Evolutionary conservation across 2,797 vertebrate genomes (phyloP).

Genomic region (Micromesistius poutassou): DNA sequence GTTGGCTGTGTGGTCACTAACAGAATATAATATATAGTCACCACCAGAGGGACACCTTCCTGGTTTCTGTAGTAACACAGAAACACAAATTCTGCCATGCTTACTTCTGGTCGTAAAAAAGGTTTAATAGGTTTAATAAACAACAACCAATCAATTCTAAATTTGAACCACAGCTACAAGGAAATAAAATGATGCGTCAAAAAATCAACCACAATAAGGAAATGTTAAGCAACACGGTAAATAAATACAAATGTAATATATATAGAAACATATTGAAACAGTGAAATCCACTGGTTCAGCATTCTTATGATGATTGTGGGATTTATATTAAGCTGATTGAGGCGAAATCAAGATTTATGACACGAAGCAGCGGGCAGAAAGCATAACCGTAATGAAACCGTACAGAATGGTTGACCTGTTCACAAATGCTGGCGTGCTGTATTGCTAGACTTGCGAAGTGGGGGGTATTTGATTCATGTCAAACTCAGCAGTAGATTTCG

Average conservation of each 20-base stretch:
- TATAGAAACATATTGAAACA: background rate
- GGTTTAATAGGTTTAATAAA: background rate
- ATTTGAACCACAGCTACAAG: background rate
- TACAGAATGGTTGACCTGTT: background rate
- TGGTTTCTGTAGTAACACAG: slow-evolving; percentile 5
- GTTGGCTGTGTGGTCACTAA: background rate
- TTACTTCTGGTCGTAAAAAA: background rate
- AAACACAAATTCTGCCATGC: slow-evolving; percentile 29
- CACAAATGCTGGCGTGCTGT: background rate
- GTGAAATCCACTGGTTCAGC: background rate
- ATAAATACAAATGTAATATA: background rate
- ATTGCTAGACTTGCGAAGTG: background rate
- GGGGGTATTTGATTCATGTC: background rate
- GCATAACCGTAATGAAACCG: background rate
- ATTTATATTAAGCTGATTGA: background rate
- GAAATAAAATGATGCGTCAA: background rate
- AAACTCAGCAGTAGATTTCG: background rate
- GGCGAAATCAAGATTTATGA: background rate
- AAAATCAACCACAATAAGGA: background rate
- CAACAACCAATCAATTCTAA: background rate
- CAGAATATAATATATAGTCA: slow-evolving; percentile 16
- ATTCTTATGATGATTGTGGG: background rate
- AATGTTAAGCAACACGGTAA: background rate
- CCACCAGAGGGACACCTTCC: slow-evolving; percentile 45
- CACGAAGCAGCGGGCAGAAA: background rate